A percentile compares a stretch with the other conserved stretches of the same genome.
phyloP scores from a whole-genome alignment of 1,140 invertebrate genomes.

The Drosophila virilis region DNA sequence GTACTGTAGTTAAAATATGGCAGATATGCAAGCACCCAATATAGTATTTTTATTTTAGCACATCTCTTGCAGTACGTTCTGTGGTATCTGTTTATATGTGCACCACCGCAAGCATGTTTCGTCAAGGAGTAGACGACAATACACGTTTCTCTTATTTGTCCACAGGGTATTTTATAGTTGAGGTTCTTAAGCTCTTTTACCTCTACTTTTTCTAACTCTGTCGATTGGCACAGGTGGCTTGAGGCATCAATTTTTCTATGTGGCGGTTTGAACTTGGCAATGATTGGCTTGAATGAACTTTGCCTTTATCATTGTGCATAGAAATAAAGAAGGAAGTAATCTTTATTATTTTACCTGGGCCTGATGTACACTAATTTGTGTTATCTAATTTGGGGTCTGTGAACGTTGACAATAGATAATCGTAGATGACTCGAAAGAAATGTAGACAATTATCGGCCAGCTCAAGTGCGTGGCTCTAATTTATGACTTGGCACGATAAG shows the following conservation, averaged over 20 bases:
- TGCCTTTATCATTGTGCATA: not conserved
- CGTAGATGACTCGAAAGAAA: not conserved
- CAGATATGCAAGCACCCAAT: too few species aligned
- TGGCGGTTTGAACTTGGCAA: not conserved
- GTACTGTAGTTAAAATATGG: too few species aligned
- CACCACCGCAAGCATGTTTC: not conserved
- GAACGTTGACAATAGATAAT: slow-evolving; percentile 15
- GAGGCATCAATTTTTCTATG: not conserved
- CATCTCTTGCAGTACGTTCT: too few species aligned
- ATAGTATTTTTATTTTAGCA: too few species aligned
- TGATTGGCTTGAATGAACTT: not conserved
- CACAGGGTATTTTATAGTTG: slow-evolving; percentile 10
- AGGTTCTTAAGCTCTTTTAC: not conserved
- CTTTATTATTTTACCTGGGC: not conserved
- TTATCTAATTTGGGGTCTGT: slow-evolving; percentile 23
- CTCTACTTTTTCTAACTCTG: not conserved
- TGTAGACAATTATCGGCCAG: slow-evolving; percentile 10
- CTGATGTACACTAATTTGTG: not conserved
- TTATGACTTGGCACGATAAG: not conserved
- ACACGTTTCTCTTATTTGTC: not conserved
- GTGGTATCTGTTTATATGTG: not conserved
- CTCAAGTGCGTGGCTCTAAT: slow-evolving; percentile 4
- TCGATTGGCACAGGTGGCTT: not conserved
- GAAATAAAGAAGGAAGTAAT: not conserved
- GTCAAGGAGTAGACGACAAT: not conserved